These are phyloP conservation scores for Orchestes rusci DNA, from an alignment of 2,888 invertebrate species.

Conservation along the genomic window DNA sequence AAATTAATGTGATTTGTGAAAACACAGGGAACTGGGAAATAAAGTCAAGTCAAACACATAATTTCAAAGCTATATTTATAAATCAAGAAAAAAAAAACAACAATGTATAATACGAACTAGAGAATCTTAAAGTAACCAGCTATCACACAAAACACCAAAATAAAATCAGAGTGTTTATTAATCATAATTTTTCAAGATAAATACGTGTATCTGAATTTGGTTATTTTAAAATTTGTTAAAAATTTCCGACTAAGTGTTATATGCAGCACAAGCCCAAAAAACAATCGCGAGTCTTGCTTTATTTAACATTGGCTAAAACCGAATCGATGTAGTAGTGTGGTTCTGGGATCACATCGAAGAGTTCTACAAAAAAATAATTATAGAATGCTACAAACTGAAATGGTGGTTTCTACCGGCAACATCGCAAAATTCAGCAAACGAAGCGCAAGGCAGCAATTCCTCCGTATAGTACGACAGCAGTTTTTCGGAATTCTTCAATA, in stretches of 20 bases:
- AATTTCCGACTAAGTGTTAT: conserved; percentile 9
- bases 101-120: no score
- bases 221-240: no score
- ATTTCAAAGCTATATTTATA: no score
- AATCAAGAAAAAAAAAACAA: no score
- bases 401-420: conserved; percentile 59
- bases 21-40: no score
- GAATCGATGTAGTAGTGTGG: conserved; percentile 56
- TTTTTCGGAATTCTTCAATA: conserved; percentile 81
- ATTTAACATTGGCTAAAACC: conserved; percentile 42
- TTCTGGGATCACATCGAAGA: conserved; percentile 59
- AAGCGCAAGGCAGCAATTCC: conserved; percentile 83
- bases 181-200: no score
- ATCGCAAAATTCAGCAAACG: conserved; percentile 89
- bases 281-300: conserved; percentile 10
- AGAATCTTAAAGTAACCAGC: no score
- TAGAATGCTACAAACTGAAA: conserved; percentile 13
- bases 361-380: conserved; percentile 44
- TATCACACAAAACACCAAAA: no score
- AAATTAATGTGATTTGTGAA: no score
- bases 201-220: no score
- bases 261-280: conserved; percentile 3
- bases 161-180: no score
- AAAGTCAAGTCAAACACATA: no score
- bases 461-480: conserved; percentile 77